Percentiles rank a stretch among this genome's conserved stretches.
These are phyloP conservation scores for Halictus ligatus DNA, from an alignment of 2,888 invertebrate genomes.

Conservation along the genomic window DNA sequence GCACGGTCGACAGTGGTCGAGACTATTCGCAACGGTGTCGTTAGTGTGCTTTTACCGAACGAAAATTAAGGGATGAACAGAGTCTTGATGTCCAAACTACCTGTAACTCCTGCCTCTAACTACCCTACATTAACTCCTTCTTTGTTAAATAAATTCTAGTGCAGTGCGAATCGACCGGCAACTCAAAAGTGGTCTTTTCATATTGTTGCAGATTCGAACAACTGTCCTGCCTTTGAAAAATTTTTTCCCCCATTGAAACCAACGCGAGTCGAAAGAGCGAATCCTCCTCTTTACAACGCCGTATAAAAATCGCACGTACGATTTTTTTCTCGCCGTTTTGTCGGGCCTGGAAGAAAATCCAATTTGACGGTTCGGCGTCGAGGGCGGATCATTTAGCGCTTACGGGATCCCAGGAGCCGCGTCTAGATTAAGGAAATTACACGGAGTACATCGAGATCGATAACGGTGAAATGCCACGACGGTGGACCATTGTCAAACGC, in stretches of 20 bases:
- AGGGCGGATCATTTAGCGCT: background rate
- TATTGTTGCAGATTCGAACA: too few species aligned
- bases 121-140: too few species aligned
- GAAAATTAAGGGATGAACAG: background rate
- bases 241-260: too few species aligned
- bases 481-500: slow-evolving; percentile 15
- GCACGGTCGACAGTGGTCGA: background rate
- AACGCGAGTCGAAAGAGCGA: too few species aligned
- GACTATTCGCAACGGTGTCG: background rate
- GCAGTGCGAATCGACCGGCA: too few species aligned
- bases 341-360: background rate
- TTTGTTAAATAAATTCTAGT: too few species aligned
- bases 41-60: background rate
- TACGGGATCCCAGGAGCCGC: background rate
- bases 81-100: background rate
- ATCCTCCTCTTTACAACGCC: too few species aligned
- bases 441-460: slow-evolving; percentile 26
- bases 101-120: too few species aligned
- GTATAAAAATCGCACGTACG: too few species aligned
- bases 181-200: too few species aligned
- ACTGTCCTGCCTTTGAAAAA: too few species aligned
- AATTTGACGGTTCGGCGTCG: background rate
- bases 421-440: slow-evolving; percentile 37
- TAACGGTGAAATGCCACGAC: slow-evolving; percentile 24
- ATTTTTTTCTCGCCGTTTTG: too few species aligned